Conservation (phyloP, 2,888 invertebrate species). For the Ellobium chinense region DNA sequence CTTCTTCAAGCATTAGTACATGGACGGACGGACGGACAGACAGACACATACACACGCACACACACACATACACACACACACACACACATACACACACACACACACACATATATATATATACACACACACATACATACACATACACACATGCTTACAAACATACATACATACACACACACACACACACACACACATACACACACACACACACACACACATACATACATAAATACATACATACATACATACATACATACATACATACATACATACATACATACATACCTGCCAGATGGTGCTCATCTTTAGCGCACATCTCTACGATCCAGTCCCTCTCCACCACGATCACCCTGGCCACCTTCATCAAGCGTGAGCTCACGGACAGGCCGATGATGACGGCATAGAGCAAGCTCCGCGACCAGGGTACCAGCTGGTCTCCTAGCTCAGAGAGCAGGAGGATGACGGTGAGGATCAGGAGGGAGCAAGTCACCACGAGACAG, state of each 20-base stretch:
- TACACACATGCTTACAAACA: not conserved
- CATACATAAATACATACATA: not conserved
- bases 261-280: conserved; percentile 54
- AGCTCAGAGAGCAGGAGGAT: conserved; percentile 56
- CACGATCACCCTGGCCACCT: conserved; percentile 72
- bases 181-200: not conserved
- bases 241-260: conserved; percentile 14
- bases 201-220: conserved; percentile 53
- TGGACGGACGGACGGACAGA: conserved; percentile 77
- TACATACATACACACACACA: conserved; percentile 12
- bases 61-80: not conserved
- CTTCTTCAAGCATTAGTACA: conserved; percentile 77
- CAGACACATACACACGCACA: too few species aligned
- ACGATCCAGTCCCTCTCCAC: conserved; percentile 81
- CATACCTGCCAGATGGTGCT: conserved; percentile 76
- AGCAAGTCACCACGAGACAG: conserved; percentile 77
- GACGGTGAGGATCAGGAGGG: conserved; percentile 74
- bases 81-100: not conserved
- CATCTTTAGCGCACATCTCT: conserved; percentile 78
- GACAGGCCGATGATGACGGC: conserved; percentile 77
- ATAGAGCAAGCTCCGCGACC: conserved; percentile 58
- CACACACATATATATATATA: not conserved
- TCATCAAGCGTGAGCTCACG: conserved; percentile 77
- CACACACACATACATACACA: conserved; percentile 54
- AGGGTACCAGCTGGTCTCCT: conserved; percentile 44